Evolutionary conservation across 1,140 invertebrate genomes (phyloP).

Genomic region (Caenorhabditis elegans): WBcel235 BX284604.4:13978501-13979000

Average conservation of each 20-base stretch:
- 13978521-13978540: no score
- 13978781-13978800: background rate
- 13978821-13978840: background rate
- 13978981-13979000: background rate
- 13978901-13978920: slow-evolving; percentile 8
- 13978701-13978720: slow-evolving; percentile 27
- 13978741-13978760: slow-evolving; percentile 36
- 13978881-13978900: background rate
- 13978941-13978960: slow-evolving; percentile 1
- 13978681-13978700: no score
- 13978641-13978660: no score
- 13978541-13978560: no score
- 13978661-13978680: no score
- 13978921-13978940: background rate
- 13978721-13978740: slow-evolving; percentile 50
- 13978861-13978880: background rate
- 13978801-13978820: background rate
- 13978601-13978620: no score
- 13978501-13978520: no score
- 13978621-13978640: no score
- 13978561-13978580: no score
- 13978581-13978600: no score
- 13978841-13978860: background rate
- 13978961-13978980: background rate
- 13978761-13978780: background rate